phyloP scores from a whole-genome alignment of 2,113 vertebrate species.

The Lonchura striata region DNA sequence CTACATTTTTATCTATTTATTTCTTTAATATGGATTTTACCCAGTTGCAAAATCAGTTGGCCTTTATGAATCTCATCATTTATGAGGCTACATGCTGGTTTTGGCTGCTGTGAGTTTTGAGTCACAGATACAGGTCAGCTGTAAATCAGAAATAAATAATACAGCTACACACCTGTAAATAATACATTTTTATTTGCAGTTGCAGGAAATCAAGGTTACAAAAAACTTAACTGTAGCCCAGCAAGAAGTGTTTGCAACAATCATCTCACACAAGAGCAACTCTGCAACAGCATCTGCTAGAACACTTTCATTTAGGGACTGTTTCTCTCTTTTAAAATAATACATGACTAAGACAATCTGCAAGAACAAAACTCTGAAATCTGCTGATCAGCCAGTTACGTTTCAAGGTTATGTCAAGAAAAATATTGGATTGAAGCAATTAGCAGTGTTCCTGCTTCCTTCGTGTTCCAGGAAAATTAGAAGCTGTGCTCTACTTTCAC shows the following conservation, averaged over 20 bases:
- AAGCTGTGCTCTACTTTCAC: neutral
- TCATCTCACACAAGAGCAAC: neutral
- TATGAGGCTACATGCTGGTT: neutral
- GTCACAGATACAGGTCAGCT: neutral
- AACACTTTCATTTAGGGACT: neutral
- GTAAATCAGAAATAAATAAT: constrained; percentile 14
- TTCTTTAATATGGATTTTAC: neutral
- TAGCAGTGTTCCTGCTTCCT: neutral
- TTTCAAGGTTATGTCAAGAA: neutral
- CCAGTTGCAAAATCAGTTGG: neutral
- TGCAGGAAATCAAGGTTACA: neutral
- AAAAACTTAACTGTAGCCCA: neutral
- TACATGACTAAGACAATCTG: neutral
- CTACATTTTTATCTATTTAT: neutral
- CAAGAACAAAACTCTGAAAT: neutral
- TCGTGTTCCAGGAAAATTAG: neutral
- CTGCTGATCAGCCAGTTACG: neutral
- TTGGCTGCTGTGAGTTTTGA: neutral
- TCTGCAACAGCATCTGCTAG: neutral
- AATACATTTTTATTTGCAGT: constrained; percentile 12
- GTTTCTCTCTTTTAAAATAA: neutral
- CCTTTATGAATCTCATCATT: neutral
- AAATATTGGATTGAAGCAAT: neutral
- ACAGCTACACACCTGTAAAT: neutral
- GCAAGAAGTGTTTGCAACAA: neutral